A percentile compares a stretch with the other conserved stretches of the same genome.
These are phyloP conservation scores for Trogon melanurus DNA, from an alignment of 2,113 vertebrate species.

Conservation along the genomic window DNA sequence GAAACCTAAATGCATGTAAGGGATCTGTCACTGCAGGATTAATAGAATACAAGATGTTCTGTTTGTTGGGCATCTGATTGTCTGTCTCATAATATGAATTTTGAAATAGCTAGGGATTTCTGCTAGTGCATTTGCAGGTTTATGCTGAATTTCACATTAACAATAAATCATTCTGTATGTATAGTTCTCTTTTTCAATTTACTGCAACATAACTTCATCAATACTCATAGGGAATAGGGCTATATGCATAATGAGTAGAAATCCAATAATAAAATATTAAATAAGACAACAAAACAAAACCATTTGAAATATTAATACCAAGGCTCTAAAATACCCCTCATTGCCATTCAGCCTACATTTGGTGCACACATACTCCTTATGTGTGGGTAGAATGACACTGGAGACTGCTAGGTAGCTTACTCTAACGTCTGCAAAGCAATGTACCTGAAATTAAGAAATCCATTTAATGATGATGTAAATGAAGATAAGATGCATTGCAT, in stretches of 20 bases:
- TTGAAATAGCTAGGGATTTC: constrained; percentile 74
- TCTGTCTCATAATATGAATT: constrained; percentile 75
- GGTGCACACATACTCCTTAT: background rate
- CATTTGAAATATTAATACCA: constrained; percentile 72
- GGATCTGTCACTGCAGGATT: constrained; percentile 71
- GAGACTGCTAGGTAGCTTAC: background rate
- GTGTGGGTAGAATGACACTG: background rate
- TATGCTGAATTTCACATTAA: constrained; percentile 71
- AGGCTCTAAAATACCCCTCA: constrained; percentile 42
- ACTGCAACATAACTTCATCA: constrained; percentile 56
- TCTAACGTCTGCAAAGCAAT: constrained; percentile 7
- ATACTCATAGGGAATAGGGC: constrained; percentile 19
- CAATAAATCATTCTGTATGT: constrained; percentile 70
- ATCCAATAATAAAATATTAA: constrained; percentile 74
- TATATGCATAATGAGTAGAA: constrained; percentile 57
- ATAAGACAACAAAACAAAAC: constrained; percentile 67
- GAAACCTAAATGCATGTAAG: constrained; percentile 76
- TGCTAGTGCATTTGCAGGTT: constrained; percentile 63
- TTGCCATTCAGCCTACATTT: constrained; percentile 23
- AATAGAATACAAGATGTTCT: constrained; percentile 73
- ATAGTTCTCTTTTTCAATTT: constrained; percentile 74
- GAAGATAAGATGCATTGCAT: background rate
- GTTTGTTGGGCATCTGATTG: constrained; percentile 74
- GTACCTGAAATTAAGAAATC: constrained; percentile 10
- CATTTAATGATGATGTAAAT: background rate